Evolutionary conservation across 2,113 vertebrate genomes (phyloP).

Genomic region (Hippoglossus stenolepis): DNA sequence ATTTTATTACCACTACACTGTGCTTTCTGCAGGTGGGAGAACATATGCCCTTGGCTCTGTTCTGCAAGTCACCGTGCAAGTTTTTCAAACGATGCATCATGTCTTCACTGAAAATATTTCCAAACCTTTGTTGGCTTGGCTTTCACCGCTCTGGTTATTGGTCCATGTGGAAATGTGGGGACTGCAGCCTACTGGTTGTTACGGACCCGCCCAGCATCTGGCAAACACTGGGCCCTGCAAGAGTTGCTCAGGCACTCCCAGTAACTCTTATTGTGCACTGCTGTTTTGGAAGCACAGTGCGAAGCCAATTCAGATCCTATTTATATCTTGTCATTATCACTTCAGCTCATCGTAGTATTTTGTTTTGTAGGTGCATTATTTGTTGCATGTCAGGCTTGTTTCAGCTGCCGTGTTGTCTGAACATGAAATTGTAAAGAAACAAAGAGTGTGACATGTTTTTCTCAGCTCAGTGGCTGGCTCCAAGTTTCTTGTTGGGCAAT

Average conservation of each 20-base stretch:
- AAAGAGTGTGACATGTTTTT: background rate
- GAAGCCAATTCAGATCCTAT: background rate
- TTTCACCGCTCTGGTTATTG: conserved; percentile 30
- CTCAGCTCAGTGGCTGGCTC: background rate
- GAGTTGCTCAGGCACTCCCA: conserved; percentile 57
- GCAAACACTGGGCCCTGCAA: conserved; percentile 46
- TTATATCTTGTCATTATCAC: conserved; percentile 7
- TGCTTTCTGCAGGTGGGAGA: background rate
- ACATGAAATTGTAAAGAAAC: background rate
- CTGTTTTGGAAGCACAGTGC: conserved; percentile 13
- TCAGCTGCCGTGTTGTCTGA: background rate
- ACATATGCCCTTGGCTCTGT: background rate
- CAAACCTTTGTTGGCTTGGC: conserved; percentile 5
- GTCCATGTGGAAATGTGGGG: conserved; percentile 35
- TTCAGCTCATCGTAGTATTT: conserved; percentile 1
- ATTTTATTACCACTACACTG: conserved; percentile 11
- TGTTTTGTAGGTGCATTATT: background rate
- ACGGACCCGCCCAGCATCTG: conserved; percentile 66
- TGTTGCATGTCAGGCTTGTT: background rate
- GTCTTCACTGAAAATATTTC: background rate
- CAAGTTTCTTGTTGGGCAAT: conserved; percentile 31
- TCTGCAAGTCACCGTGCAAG: background rate
- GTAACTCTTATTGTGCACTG: conserved; percentile 13
- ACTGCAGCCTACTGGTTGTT: conserved; percentile 52
- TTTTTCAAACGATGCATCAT: background rate